These are phyloP conservation scores for Protophormia terraenovae DNA, from an alignment of 2,888 invertebrate species.

Conservation along the genomic window DNA sequence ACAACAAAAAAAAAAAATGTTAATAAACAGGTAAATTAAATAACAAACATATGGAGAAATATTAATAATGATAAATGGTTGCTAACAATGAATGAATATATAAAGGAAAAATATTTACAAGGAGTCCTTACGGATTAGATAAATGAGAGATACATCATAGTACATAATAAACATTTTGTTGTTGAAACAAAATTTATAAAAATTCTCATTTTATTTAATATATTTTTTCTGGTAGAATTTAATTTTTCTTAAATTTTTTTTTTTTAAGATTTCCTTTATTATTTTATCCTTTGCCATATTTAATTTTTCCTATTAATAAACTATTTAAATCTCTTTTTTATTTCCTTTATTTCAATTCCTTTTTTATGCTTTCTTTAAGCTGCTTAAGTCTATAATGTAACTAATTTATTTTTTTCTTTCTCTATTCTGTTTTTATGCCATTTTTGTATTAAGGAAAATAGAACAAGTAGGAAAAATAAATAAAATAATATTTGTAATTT, in stretches of 20 bases:
- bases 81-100: not conserved
- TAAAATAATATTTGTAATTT: slow-evolving; percentile 44
- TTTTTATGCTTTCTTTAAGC: slow-evolving; percentile 4
- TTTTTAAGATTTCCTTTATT: not conserved
- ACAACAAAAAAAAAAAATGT: slow-evolving; percentile 6
- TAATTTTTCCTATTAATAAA: not conserved
- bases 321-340: not conserved
- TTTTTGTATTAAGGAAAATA: not conserved
- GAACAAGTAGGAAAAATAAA: not conserved
- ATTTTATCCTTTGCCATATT: not conserved
- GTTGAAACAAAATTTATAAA: too few relatives aligned
- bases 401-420: slow-evolving; percentile 24
- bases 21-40: slow-evolving; percentile 55
- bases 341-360: not conserved
- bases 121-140: not conserved
- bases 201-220: too few relatives aligned
- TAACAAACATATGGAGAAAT: slow-evolving; percentile 4
- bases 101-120: not conserved
- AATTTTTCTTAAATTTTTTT: not conserved
- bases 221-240: too few relatives aligned
- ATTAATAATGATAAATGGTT: slow-evolving; percentile 36
- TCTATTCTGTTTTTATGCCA: not conserved
- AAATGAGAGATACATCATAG: not conserved
- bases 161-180: not conserved
- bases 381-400: slow-evolving; percentile 34